Conservation (phyloP, 2,113 vertebrate genomes). For the Acrocephalus kingi region DNA sequence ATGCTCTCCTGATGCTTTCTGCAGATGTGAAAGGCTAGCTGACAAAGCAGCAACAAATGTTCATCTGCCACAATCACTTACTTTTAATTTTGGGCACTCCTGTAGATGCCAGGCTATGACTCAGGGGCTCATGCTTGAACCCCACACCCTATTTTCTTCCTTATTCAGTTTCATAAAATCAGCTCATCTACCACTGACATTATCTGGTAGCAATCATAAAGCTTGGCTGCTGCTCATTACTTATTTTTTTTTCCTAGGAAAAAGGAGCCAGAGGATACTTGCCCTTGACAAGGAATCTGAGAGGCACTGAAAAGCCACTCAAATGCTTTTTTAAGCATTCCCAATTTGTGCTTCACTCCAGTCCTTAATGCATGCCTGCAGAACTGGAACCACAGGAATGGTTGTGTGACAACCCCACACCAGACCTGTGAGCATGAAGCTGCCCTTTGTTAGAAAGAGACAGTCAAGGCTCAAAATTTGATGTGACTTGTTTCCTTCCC, state of each 20-base stretch:
- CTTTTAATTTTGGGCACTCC: not conserved
- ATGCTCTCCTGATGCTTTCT: not conserved
- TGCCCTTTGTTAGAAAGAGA: fast-evolving
- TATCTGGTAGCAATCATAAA: not conserved
- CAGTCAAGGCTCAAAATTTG: not conserved
- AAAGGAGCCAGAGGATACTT: not conserved
- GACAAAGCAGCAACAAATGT: not conserved
- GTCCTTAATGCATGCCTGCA: not conserved
- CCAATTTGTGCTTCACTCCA: not conserved
- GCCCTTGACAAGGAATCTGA: not conserved
- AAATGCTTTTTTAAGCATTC: not conserved
- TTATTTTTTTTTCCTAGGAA: not conserved
- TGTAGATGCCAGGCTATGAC: not conserved
- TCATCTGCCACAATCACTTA: not conserved
- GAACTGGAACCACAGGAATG: not conserved
- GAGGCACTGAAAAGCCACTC: not conserved
- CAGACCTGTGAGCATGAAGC: not conserved
- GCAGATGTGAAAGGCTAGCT: not conserved
- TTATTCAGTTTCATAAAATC: not conserved
- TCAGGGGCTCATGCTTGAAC: not conserved
- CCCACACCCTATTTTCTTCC: not conserved
- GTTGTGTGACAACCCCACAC: not conserved
- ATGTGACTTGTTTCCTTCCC: not conserved
- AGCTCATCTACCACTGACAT: not conserved
- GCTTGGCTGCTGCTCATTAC: not conserved